These are phyloP conservation scores for Molossus molossus DNA, from an alignment of 2,797 vertebrate species.

Conservation along the genomic window DNA sequence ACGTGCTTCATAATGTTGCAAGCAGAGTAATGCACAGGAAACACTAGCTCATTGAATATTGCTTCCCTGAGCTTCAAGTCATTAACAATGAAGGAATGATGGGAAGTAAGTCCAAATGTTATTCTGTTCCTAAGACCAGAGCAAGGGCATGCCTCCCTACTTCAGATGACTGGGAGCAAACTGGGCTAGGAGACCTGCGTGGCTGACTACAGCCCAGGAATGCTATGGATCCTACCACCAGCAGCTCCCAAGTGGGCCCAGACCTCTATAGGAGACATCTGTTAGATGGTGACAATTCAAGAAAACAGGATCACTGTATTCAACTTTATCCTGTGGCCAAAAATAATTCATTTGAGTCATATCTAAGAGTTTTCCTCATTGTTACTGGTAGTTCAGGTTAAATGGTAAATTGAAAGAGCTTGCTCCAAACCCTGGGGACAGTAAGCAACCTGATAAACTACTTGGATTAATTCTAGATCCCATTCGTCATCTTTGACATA, in stretches of 20 bases:
- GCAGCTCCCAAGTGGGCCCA: neutral
- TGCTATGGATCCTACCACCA: neutral
- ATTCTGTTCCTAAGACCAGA: conserved; percentile 12
- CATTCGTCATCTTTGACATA: conserved; percentile 53
- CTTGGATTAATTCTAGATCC: conserved; percentile 74
- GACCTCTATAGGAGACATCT: conserved; percentile 28
- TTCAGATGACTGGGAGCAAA: neutral
- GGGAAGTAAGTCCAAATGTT: neutral
- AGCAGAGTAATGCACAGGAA: neutral
- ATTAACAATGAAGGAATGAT: conserved; percentile 2
- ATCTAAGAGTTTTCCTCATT: conserved; percentile 60
- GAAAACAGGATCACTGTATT: conserved; percentile 49
- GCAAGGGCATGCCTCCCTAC: neutral
- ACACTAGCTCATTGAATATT: conserved; percentile 2
- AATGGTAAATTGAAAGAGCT: conserved; percentile 59
- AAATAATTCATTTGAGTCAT: conserved; percentile 66
- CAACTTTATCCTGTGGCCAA: conserved; percentile 68
- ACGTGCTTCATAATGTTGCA: neutral
- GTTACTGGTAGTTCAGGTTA: conserved; percentile 54
- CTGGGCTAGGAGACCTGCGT: neutral
- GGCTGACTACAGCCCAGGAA: neutral
- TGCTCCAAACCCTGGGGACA: conserved; percentile 49
- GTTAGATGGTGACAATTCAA: neutral
- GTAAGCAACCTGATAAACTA: conserved; percentile 68
- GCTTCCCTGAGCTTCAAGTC: conserved; percentile 34